These are phyloP conservation scores for Aegithalos caudatus DNA, from an alignment of 2,113 vertebrate genomes.

Conservation along the genomic window DNA sequence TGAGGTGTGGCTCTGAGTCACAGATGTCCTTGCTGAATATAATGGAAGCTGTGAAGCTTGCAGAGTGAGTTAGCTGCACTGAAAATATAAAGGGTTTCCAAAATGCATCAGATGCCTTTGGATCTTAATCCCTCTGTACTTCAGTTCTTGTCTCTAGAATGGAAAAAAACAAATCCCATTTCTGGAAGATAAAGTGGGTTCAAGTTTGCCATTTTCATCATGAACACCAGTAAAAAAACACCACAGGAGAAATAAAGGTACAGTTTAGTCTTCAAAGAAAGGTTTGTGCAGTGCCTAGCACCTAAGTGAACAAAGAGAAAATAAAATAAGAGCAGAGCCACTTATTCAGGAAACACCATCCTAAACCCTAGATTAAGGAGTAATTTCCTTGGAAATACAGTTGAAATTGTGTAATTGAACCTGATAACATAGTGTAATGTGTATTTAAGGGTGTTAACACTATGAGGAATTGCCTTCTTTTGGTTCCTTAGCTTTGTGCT, in stretches of 20 bases:
- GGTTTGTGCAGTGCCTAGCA: not conserved
- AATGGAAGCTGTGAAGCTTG: not conserved
- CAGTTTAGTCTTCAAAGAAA: not conserved
- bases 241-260: not conserved
- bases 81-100: not conserved
- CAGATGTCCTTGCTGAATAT: not conserved
- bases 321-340: not conserved
- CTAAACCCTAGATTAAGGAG: not conserved
- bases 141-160: not conserved
- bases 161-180: not conserved
- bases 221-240: not conserved
- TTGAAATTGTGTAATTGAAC: not conserved
- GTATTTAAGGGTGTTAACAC: not conserved
- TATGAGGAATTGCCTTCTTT: not conserved
- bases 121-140: not conserved
- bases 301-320: not conserved
- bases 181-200: not conserved
- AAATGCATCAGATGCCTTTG: not conserved
- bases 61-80: not conserved
- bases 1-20: not conserved
- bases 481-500: not conserved
- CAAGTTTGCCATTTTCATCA: not conserved
- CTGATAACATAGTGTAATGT: not conserved
- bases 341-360: not conserved
- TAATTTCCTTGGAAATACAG: not conserved